phyloP scores from a whole-genome alignment of 30 jellyfish, hydroid and myxozoan genomes.

The Aurelia sp. region DNA sequence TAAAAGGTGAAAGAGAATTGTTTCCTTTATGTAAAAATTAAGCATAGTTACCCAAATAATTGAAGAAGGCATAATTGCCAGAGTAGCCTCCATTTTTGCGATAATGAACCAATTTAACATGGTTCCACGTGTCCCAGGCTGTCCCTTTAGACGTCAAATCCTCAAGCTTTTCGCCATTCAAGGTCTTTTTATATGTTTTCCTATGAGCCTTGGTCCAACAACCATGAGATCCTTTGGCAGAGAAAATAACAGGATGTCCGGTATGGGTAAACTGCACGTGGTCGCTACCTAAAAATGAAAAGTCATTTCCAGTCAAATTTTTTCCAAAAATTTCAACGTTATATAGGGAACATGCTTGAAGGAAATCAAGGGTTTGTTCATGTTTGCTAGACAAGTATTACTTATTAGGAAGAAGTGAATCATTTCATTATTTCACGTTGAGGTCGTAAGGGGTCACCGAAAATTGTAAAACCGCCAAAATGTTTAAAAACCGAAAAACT shows the following conservation, averaged over 20 bases:
- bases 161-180: not conserved
- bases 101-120: slow-evolving; percentile 3
- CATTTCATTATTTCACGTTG: too few species aligned
- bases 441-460: too few species aligned
- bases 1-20: too few species aligned
- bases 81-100: slow-evolving; percentile 17
- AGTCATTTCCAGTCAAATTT: not conserved
- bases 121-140: slow-evolving; percentile 56
- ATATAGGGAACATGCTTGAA: too few species aligned
- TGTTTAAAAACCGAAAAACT: too few species aligned
- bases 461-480: too few species aligned
- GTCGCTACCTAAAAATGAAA: slow-evolving; percentile 20
- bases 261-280: not conserved
- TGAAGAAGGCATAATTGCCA: slow-evolving; percentile 29
- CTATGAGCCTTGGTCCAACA: slow-evolving; percentile 6
- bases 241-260: slow-evolving; percentile 7
- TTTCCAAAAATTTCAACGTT: not conserved
- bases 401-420: too few species aligned
- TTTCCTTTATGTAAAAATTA: too few species aligned
- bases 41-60: slow-evolving; percentile 28
- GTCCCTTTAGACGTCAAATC: slow-evolving; percentile 39
- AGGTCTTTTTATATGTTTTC: not conserved
- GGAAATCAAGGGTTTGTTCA: too few species aligned
- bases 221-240: slow-evolving; percentile 57
- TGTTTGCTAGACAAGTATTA: too few species aligned